Evolutionary conservation across 2,888 invertebrate genomes (phyloP).

Genomic region (Bugulina stolonifera): DNA sequence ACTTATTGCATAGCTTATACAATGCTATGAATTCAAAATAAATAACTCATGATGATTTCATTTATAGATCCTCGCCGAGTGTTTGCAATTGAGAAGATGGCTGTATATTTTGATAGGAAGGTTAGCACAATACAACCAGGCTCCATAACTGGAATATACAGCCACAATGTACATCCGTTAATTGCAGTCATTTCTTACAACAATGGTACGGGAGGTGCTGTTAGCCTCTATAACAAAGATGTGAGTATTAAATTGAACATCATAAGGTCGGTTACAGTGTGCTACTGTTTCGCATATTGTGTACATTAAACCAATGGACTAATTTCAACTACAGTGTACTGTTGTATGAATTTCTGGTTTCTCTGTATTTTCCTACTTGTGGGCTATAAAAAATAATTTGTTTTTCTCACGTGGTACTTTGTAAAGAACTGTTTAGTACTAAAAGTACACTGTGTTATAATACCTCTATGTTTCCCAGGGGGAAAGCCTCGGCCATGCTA

Average conservation of each 20-base stretch:
- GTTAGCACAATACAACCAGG: slow-evolving; percentile 41
- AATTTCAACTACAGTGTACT: no score
- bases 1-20: no score
- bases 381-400: no score
- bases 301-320: no score
- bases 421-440: neutral
- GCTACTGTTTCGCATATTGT: no score
- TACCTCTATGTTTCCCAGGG: slow-evolving; percentile 36
- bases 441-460: neutral
- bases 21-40: no score
- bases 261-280: neutral
- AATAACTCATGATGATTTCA: no score
- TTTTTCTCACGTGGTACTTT: no score
- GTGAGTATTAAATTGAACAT: slow-evolving; percentile 59
- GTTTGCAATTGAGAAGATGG: no score
- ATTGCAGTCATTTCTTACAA: slow-evolving; percentile 80
- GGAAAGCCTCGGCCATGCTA: slow-evolving; percentile 40
- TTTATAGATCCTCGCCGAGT: no score
- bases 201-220: slow-evolving; percentile 80
- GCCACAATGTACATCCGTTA: slow-evolving; percentile 75
- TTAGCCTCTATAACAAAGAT: slow-evolving; percentile 79
- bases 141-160: slow-evolving; percentile 59
- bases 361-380: no score
- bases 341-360: no score
- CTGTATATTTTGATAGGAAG: slow-evolving; percentile 51